These are phyloP conservation scores for Epinotia demarniana DNA, from an alignment of 2,888 invertebrate species.

Conservation along the genomic window DNA sequence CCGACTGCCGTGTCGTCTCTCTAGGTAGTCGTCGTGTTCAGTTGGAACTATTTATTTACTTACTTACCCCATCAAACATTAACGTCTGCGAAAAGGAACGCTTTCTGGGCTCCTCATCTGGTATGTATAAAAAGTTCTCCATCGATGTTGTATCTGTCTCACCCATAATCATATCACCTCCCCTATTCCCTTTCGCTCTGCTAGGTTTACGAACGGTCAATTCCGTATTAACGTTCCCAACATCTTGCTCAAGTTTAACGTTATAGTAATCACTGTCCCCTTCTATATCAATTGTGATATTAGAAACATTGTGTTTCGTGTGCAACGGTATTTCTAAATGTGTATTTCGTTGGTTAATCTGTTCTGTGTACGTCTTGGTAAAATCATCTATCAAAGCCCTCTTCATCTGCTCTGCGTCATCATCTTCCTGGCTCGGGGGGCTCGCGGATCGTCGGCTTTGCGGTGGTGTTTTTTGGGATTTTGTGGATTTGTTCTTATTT, in stretches of 20 bases:
- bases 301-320: conserved; percentile 57
- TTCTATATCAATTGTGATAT: conserved; percentile 67
- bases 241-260: conserved; percentile 60
- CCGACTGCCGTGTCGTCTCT: no score
- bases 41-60: no score
- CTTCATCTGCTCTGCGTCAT: conserved; percentile 59
- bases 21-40: no score
- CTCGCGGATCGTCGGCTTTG: conserved; percentile 38
- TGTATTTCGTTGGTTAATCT: conserved; percentile 50
- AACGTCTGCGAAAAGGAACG: conserved; percentile 48
- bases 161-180: conserved; percentile 19
- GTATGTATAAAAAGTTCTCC: conserved; percentile 52
- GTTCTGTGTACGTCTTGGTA: conserved; percentile 57
- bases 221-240: conserved; percentile 56
- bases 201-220: conserved; percentile 58
- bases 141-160: conserved; percentile 48
- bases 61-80: conserved; percentile 47
- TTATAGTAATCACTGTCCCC: conserved; percentile 67
- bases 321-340: conserved; percentile 45
- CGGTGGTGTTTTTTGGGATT: conserved; percentile 20
- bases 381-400: conserved; percentile 64
- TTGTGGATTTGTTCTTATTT: conserved; percentile 2
- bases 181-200: conserved; percentile 46
- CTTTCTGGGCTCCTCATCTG: conserved; percentile 46
- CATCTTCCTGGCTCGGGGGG: conserved; percentile 42